phyloP scores from a whole-genome alignment of 2,797 vertebrate genomes.

The Malacoraja senta region DNA sequence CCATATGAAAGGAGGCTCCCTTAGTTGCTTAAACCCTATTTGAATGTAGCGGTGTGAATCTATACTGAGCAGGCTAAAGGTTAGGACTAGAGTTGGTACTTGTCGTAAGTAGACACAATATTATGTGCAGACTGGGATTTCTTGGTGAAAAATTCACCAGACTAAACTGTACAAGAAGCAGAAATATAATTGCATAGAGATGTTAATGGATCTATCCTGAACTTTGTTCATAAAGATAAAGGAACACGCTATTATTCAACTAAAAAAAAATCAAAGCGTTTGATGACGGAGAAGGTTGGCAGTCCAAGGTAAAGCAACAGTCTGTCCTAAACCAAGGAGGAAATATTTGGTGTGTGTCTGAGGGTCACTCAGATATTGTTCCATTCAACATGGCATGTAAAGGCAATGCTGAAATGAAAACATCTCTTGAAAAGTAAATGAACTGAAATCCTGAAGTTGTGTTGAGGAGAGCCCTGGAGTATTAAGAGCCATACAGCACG shows the following conservation, averaged over 20 bases:
- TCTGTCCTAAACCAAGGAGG: background rate
- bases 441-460: background rate
- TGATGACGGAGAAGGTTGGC: background rate
- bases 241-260: background rate
- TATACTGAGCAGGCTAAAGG: background rate
- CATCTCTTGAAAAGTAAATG: background rate
- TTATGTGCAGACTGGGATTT: constrained; percentile 10
- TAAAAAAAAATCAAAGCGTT: background rate
- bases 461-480: too few relatives aligned
- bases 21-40: background rate
- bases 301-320: background rate
- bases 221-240: constrained; percentile 34
- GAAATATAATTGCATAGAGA: background rate
- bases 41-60: background rate
- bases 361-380: background rate
- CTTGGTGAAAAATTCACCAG: background rate
- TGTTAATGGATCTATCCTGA: background rate
- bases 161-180: constrained; percentile 33
- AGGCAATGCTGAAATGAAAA: background rate
- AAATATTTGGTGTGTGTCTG: background rate
- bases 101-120: constrained; percentile 6
- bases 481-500: too few relatives aligned
- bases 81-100: background rate
- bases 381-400: background rate
- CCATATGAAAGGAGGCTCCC: background rate